These are phyloP conservation scores for Prosopocoilus inquinatus DNA, from an alignment of 2,888 invertebrate species.

Conservation along the genomic window DNA sequence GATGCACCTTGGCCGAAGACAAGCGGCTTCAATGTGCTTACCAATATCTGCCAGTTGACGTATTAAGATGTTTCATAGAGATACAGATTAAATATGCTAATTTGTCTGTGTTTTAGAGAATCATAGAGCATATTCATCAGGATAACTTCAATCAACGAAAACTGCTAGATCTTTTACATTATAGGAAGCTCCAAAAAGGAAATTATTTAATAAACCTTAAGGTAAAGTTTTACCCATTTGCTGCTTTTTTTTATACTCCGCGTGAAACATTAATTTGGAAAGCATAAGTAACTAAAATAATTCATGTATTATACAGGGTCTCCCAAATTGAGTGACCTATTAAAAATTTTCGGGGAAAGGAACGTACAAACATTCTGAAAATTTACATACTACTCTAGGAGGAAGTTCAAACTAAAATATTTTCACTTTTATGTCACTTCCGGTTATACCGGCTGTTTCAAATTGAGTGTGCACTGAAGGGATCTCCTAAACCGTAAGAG, in stretches of 20 bases:
- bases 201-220: slow-evolving; percentile 58
- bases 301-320: too few relatives aligned
- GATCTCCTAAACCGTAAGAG: too few relatives aligned
- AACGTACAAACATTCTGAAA: too few relatives aligned
- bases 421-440: too few relatives aligned
- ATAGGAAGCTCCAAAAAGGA: slow-evolving; percentile 60
- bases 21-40: slow-evolving; percentile 59
- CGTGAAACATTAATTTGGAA: too few relatives aligned
- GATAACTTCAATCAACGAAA: slow-evolving; percentile 63
- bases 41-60: slow-evolving; percentile 46
- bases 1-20: slow-evolving; percentile 58
- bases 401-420: too few relatives aligned
- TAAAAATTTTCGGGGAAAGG: too few relatives aligned
- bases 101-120: slow-evolving; percentile 53
- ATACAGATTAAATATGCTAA: background rate
- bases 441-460: too few relatives aligned
- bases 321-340: too few relatives aligned
- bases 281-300: too few relatives aligned
- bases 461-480: too few relatives aligned
- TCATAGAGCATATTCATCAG: slow-evolving; percentile 60
- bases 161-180: slow-evolving; percentile 60
- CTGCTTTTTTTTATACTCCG: slow-evolving; percentile 14
- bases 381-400: too few relatives aligned
- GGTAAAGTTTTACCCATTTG: slow-evolving; percentile 44
- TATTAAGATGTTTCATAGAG: slow-evolving; percentile 26